A percentile compares a stretch with the other conserved stretches of the same genome.
These are phyloP conservation scores for Oceanodroma leucorhoa DNA, from an alignment of 2,797 vertebrate genomes.

Conservation along the genomic window DNA sequence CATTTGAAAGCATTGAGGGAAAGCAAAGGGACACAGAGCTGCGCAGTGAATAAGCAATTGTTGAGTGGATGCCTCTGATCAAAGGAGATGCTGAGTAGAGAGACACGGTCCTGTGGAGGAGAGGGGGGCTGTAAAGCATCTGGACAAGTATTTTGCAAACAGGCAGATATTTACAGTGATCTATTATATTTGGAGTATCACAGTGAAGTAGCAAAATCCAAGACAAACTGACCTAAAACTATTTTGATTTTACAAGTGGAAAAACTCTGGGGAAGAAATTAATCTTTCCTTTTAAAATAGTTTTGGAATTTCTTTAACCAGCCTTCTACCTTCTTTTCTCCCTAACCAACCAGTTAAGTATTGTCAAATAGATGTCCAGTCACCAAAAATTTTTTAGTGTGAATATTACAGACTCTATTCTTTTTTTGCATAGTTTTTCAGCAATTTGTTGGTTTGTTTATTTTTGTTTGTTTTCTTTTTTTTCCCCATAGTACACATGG, in stretches of 20 bases:
- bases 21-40: not conserved
- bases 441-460: not conserved
- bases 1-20: not conserved
- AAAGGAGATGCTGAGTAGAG: not conserved
- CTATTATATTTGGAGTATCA: not conserved
- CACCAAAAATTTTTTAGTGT: not conserved
- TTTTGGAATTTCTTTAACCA: not conserved
- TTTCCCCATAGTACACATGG: not conserved
- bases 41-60: fast-evolving
- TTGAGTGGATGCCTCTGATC: not conserved
- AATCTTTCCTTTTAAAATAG: not conserved
- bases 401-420: not conserved
- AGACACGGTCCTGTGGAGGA: not conserved
- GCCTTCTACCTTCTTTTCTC: not conserved
- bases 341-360: not conserved
- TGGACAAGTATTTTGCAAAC: not conserved
- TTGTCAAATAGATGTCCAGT: not conserved
- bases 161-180: not conserved
- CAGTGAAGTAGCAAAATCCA: not conserved
- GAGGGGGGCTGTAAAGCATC: not conserved
- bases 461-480: not conserved
- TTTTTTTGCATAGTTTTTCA: not conserved
- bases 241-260: not conserved
- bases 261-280: not conserved
- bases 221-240: not conserved